phyloP scores from a whole-genome alignment of 2,797 vertebrate genomes.

The Acrossocheilus fasciatus region DNA sequence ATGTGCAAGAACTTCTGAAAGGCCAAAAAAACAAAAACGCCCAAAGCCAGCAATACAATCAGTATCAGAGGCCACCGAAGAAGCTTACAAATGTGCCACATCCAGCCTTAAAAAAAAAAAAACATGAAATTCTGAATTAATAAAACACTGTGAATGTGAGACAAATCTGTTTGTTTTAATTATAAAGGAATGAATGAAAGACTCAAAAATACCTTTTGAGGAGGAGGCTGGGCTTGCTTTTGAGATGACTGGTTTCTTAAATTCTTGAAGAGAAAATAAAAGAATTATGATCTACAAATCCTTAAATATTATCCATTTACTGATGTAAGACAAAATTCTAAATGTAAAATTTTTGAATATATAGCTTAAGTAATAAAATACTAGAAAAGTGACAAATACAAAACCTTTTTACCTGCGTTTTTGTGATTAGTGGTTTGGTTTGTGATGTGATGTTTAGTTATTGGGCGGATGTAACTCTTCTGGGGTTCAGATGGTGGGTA shows the following conservation, averaged over 20 bases:
- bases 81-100: slow-evolving; percentile 57
- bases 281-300: not conserved
- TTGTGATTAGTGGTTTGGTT: slow-evolving; percentile 38
- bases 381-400: not conserved
- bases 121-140: slow-evolving; percentile 8
- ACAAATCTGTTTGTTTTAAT: not conserved
- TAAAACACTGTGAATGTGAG: not conserved
- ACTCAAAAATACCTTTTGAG: slow-evolving; percentile 63
- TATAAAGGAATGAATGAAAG: not conserved
- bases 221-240: slow-evolving; percentile 55
- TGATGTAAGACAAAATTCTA: not conserved
- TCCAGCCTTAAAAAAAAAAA: slow-evolving; percentile 65
- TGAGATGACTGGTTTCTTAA: slow-evolving; percentile 51
- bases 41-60: slow-evolving; percentile 7
- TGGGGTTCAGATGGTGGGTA: not conserved
- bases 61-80: slow-evolving; percentile 58
- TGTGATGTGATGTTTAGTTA: slow-evolving; percentile 50
- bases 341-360: not conserved
- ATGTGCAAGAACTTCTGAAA: slow-evolving; percentile 54
- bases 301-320: not conserved
- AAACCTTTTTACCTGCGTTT: slow-evolving; percentile 67
- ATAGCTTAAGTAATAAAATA: not conserved
- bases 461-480: slow-evolving; percentile 6
- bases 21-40: slow-evolving; percentile 54
- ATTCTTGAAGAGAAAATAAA: slow-evolving; percentile 48